Evolutionary conservation across 2,888 invertebrate species (phyloP).

Genomic region (Caenorhabditis panamensis): DNA sequence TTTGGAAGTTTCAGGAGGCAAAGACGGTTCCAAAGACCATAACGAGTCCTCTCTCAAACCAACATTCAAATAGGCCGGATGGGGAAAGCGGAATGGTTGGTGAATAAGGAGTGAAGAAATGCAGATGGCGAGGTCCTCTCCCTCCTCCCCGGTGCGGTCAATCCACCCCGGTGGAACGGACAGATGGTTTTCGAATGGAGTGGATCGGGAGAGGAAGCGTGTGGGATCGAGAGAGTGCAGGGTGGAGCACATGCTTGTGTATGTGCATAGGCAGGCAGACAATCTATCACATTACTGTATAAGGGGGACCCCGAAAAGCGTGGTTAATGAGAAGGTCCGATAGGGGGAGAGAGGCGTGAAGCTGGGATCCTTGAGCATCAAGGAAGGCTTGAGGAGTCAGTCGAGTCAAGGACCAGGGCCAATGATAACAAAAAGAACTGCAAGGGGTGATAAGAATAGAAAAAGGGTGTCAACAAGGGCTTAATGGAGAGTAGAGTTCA

Average conservation of each 20-base stretch:
- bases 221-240: slow-evolving; percentile 16
- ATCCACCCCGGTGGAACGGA: slow-evolving; percentile 46
- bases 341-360: slow-evolving; percentile 6
- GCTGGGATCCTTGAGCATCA: not conserved
- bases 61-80: no score
- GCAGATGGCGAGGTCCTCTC: slow-evolving; percentile 47
- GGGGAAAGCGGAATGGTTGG: slow-evolving; percentile 33
- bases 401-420: not conserved
- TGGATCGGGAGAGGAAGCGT: slow-evolving; percentile 30
- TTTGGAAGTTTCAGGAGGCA: no score
- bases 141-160: slow-evolving; percentile 43
- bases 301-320: slow-evolving; percentile 6
- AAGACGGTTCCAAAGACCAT: no score
- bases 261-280: slow-evolving; percentile 46
- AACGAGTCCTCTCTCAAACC: no score
- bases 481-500: no score
- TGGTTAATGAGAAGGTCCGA: slow-evolving; percentile 18
- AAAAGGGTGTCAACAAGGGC: not conserved
- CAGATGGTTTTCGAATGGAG: slow-evolving; percentile 61
- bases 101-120: slow-evolving; percentile 55
- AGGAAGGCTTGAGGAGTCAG: not conserved
- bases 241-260: slow-evolving; percentile 44
- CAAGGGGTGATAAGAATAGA: no score
- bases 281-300: slow-evolving; percentile 60
- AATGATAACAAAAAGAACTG: no score